Evolutionary conservation across 1,140 invertebrate species (phyloP).

Genomic region (Diorhabda carinulata): DNA sequence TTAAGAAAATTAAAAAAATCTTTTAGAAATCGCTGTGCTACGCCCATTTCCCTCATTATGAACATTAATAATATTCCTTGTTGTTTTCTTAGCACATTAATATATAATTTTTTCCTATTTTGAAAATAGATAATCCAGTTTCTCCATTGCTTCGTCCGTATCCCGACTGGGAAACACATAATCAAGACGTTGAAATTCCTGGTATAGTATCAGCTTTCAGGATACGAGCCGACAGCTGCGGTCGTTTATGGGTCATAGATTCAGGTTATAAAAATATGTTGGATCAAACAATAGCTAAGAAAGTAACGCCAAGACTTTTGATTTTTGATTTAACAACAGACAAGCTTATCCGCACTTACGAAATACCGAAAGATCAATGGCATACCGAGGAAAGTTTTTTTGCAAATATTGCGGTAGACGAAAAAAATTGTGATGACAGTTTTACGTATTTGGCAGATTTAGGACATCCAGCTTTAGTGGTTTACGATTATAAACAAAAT

Average conservation of each 20-base stretch:
- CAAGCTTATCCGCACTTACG: conserved; percentile 58
- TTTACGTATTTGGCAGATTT: conserved; percentile 65
- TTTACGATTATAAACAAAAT: conserved; percentile 65
- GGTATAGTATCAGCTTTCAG: conserved; percentile 73
- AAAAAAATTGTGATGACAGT: conserved; percentile 61
- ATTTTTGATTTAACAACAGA: conserved; percentile 73
- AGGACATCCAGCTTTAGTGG: conserved; percentile 60
- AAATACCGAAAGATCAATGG: conserved; percentile 59
- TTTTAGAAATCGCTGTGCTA: too few relatives aligned
- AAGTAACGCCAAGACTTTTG: conserved; percentile 58
- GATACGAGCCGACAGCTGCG: conserved; percentile 67
- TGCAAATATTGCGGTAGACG: conserved; percentile 71
- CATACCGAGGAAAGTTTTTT: conserved; percentile 65
- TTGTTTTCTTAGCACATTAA: too few relatives aligned
- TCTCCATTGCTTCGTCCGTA: conserved; percentile 68
- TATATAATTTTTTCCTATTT: too few relatives aligned
- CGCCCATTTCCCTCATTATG: too few relatives aligned
- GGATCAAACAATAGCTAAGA: conserved; percentile 24
- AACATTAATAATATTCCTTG: too few relatives aligned
- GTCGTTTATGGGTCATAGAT: conserved; percentile 72
- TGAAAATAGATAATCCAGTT: conserved; percentile 54
- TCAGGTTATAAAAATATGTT: conserved; percentile 54
- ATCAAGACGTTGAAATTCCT: conserved; percentile 41
- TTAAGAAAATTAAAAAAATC: too few relatives aligned
- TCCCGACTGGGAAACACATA: conserved; percentile 69